phyloP scores from a whole-genome alignment of 2,113 vertebrate genomes.

The Alosa alosa region DNA sequence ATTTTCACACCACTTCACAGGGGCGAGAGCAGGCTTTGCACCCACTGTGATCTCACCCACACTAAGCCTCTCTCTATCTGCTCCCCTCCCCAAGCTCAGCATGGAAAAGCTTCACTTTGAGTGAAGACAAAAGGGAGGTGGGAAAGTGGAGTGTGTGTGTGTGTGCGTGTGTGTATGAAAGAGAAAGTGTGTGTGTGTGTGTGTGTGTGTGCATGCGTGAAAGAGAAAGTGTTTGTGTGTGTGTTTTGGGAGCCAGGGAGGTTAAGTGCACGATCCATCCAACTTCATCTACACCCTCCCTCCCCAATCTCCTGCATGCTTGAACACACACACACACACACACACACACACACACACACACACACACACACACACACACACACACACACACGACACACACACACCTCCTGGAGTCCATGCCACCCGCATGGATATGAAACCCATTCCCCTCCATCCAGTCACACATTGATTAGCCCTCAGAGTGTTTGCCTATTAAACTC shows the following conservation, averaged over 20 bases:
- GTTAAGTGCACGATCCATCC: slow-evolving; percentile 17
- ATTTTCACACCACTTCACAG: slow-evolving; percentile 41
- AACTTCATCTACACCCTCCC: not conserved
- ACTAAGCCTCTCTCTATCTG: slow-evolving; percentile 34
- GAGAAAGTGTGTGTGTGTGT: not conserved
- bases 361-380: slow-evolving; percentile 24
- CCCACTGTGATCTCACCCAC: slow-evolving; percentile 33
- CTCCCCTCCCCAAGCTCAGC: not conserved
- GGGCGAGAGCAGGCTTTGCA: slow-evolving; percentile 7
- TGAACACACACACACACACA: not conserved
- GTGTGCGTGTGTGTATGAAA: not conserved
- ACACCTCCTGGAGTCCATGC: slow-evolving; percentile 9
- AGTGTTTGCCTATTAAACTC: slow-evolving; percentile 66
- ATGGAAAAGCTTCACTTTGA: slow-evolving; percentile 14
- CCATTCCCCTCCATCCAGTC: slow-evolving; percentile 46
- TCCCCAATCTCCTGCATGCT: not conserved
- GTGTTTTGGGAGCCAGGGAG: not conserved
- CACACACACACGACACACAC: no score
- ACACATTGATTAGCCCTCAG: slow-evolving; percentile 65
- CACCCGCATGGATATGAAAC: slow-evolving; percentile 53
- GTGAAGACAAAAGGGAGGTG: slow-evolving; percentile 6
- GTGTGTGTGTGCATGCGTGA: not conserved
- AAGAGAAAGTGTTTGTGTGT: not conserved
- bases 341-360: slow-evolving; percentile 24
- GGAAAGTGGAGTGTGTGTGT: not conserved